Evolutionary conservation across 1,140 invertebrate genomes (phyloP).

Genomic region (Anoplophora glabripennis): DNA sequence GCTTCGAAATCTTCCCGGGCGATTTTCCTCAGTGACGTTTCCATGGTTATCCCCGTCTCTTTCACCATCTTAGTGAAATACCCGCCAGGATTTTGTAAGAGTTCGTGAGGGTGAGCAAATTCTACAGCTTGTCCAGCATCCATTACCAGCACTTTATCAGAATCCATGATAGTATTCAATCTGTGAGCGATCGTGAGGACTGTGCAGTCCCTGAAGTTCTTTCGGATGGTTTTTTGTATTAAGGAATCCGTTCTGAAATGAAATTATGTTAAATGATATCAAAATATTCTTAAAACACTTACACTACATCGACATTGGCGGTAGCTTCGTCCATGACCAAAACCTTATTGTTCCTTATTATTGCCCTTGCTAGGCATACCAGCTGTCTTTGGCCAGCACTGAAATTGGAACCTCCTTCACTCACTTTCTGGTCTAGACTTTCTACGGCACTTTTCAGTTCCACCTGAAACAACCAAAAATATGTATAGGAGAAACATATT

Average conservation of each 20-base stretch:
- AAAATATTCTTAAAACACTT: no score
- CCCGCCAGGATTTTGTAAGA: conserved; percentile 49
- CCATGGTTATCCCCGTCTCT: conserved; percentile 50
- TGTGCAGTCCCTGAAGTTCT: conserved; percentile 68
- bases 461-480: no score
- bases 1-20: conserved; percentile 13
- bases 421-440: conserved; percentile 62
- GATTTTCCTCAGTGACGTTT: conserved; percentile 4
- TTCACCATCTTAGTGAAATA: conserved; percentile 67
- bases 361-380: conserved; percentile 77
- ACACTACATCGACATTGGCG: conserved; percentile 64
- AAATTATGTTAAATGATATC: no score
- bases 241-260: conserved; percentile 60
- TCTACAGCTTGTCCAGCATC: conserved; percentile 35
- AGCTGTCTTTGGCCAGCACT: conserved; percentile 83
- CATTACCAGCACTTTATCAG: conserved; percentile 43
- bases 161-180: conserved; percentile 72
- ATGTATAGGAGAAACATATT: no score
- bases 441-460: conserved; percentile 54
- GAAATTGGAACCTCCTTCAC: conserved; percentile 73
- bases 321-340: conserved; percentile 78
- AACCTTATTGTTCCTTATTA: conserved; percentile 70
- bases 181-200: conserved; percentile 82
- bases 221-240: conserved; percentile 65
- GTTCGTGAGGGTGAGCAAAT: conserved; percentile 36